Base-by-base conservation (phyloP, 2,888 invertebrate genomes). In the Oscheius sp. region DNA sequence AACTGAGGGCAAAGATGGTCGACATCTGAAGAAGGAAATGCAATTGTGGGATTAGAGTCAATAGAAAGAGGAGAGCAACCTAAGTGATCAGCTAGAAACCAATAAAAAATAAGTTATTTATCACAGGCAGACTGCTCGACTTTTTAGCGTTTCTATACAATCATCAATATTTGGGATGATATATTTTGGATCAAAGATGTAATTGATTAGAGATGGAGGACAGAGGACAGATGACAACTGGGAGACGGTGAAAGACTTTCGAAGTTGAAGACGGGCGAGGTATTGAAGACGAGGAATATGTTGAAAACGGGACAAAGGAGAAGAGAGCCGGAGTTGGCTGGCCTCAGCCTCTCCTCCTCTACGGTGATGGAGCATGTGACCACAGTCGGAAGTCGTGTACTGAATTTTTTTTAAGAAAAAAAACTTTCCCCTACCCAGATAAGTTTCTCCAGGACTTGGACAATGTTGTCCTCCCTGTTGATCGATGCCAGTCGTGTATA, bases 1-100 rank as follows among this genome's bases (percentile, higher is more conserved):
- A 88, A 3, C 88, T 87, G 24, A 88, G 76, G 2, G 88, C 87
- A 78, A 84, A 88, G 57, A 88, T 86, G 24, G 87, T 87, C 12
- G 74, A 65, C 64, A 67, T 67, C 26, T 41, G 22, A 38, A n/a
- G 32, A 14, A 45, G n/a, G 14, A 12, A 41, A 24, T 26, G 8
- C 47, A 17, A 24, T 5, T 17, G 30, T 17, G 22, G n/a, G 17
- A 22, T 5, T 17, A 26, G 26, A 26, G n/a, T n/a, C 12, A 62
- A n/a, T 5, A 49, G n/a, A 33, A 17, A 33, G 14, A 32, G 33
- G 20, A 6, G 28, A 45, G 47, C 26, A 26, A 17, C 20, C 12
- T 30, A 26, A 30, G 8, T 8, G 24, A n/a, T 49, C 17, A 17
- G 49, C 6, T 22, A 9, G 32, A 32, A 49, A 49, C 4, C 0